Evolutionary conservation across 2,797 vertebrate genomes (phyloP), one percentile per base, ranked within the genome.

Genomic region (Cuculus canorus): DNA sequence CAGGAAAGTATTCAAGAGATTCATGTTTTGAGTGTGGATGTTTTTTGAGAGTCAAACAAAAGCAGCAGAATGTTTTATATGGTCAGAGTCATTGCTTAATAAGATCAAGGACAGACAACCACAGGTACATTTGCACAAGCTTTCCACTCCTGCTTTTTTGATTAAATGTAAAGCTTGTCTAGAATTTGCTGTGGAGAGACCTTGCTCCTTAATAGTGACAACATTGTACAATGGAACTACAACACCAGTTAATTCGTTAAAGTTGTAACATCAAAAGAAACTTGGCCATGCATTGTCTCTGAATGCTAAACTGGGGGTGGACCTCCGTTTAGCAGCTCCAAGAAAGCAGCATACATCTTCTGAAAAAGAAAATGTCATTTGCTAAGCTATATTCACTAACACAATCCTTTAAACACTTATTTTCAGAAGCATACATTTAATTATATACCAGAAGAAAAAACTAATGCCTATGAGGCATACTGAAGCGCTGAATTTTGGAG

Each of bases 31-130:
- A 47, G 59, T 33, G 23, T 35, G 24, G 45, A 73, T 78, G 39
- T 13, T 91, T 82, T 48, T 53, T 70, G 35, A 65, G 66, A 71
- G 23, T 48, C 63, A 88, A 88, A 70, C 13, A 52, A 86, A 88
- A 72, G 39, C 28, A 56, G 32, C 0, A 72, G 65, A 83, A 78
- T 13, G 16, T 21, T 90, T 85, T 83, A 32, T 52, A 76, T 85
- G 66, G 37, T 52, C 22, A 45, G 30, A 66, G 23, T 27, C 23
- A 32, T 47, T 2, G 5, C 50, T 89, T 57, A 92, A 71, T 0
- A 3, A 85, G 37, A 83, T 3, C 52, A 90, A 65, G 61, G n/a
- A 86, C 45, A 88, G 94, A 75, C 13, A 84, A 39, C 68, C 37
- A 76, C 37, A 52, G 28, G 48, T 37, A 32, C 13, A n/a, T 70